Conservation (phyloP, 2,113 vertebrate species). For the Anser brachyrhynchus region DNA sequence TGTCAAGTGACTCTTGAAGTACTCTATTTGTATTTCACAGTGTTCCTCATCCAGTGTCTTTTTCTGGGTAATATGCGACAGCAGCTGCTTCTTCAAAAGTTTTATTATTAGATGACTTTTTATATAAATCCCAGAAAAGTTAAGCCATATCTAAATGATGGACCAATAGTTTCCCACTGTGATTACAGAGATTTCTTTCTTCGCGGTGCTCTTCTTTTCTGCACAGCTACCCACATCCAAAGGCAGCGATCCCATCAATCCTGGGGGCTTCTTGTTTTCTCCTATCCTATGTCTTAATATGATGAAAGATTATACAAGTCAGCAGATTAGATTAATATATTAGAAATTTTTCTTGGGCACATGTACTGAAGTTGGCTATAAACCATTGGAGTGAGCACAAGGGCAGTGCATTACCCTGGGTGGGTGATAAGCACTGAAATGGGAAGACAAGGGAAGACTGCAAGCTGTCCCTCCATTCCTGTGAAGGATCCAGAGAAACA, state of each 20-base stretch:
- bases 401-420: not conserved
- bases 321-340: not conserved
- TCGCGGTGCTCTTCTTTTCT: not conserved
- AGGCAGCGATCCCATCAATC: not conserved
- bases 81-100: not conserved
- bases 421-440: not conserved
- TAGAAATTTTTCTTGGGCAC: not conserved
- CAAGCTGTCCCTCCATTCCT: not conserved
- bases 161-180: rapidly evolving
- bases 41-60: not conserved
- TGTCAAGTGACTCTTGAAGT: not conserved
- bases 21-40: not conserved
- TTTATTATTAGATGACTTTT: not conserved
- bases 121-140: not conserved
- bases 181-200: not conserved
- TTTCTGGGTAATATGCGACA: not conserved
- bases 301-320: not conserved
- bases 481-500: not conserved
- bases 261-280: not conserved
- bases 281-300: not conserved
- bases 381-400: not conserved
- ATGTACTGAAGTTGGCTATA: not conserved
- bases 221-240: not conserved
- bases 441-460: not conserved
- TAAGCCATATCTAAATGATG: not conserved